Base-by-base conservation (phyloP, 2,113 vertebrate genomes). In the Archocentrus centrarchus region DNA sequence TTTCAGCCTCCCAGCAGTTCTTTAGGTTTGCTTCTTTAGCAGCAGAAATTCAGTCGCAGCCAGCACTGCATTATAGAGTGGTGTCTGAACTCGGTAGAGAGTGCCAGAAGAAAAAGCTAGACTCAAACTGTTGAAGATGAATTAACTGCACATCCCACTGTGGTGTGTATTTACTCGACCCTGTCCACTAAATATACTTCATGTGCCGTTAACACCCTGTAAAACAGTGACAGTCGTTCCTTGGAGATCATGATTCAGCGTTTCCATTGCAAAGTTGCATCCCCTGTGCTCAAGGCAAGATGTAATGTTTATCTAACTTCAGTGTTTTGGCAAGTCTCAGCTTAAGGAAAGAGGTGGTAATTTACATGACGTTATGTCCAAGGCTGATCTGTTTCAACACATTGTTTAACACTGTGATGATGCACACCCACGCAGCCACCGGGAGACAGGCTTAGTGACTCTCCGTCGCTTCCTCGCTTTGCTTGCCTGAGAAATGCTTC, bases 241-340 rank as follows among this genome's bases (percentile, higher is more conserved):
- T 75, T n/a, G 35, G 24, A 57, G 27, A 79, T 66, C 13, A 13
- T 90, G 86, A 81, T 20, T 91, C 85, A 85, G 3, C 60, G 80
- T 90, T 93, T 87, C 88, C 88, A 79, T 63, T 76, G 88, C 22
- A 81, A 82, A 41, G 14, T 77, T n/a, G 37, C 1, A n/a, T 86
- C 58, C 35, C 70, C 44, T 47, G 14, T 73, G 63, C 50, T 59
- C 24, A 60, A 77, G 60, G 24, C 57, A 27, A 84, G 57, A 84
- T 85, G 88, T 89, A 77, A 92, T 86, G 82, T 84, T 88, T 77
- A 90, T 85, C 64, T 84, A 79, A 85, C 70, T 76, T 59, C 32
- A 64, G 63, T 82, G 80, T 85, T 89, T 92, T 93, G 86, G 86
- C 62, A 83, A 62, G 82, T 84, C 60, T 18, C 22, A 22, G 59